A percentile compares a stretch with the other conserved stretches of the same genome.
These are phyloP conservation scores for Protobothrops mucrosquamatus DNA, from an alignment of 2,113 vertebrate species.

Conservation along the genomic window DNA sequence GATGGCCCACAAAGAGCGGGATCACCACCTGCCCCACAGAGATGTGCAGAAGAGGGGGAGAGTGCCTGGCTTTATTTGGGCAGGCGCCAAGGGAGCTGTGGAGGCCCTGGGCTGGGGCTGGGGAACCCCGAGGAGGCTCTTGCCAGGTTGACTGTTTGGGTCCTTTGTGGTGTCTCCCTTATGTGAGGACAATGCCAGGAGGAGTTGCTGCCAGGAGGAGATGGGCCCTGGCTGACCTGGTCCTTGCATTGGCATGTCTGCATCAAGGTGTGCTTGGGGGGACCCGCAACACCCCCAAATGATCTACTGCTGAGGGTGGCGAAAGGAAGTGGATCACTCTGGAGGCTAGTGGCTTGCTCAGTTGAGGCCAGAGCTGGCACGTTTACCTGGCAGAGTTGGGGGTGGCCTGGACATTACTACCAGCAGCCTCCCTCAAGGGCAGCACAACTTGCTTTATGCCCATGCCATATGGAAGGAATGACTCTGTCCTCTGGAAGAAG, in stretches of 20 bases:
- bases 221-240: background rate
- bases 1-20: conserved; percentile 71
- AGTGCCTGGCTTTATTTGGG: background rate
- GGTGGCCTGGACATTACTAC: too few species aligned
- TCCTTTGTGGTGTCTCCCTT: background rate
- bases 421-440: background rate
- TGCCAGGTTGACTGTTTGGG: background rate
- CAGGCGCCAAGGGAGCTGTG: background rate
- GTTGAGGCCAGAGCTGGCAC: background rate
- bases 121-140: background rate
- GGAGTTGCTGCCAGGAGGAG: background rate
- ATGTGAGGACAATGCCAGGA: background rate
- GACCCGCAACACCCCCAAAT: background rate
- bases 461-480: background rate
- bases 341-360: background rate
- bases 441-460: background rate
- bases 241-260: background rate
- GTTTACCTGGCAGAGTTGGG: too few species aligned
- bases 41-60: background rate
- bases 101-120: background rate
- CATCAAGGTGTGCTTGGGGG: background rate
- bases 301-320: background rate
- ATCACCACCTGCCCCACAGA: conserved; percentile 68
- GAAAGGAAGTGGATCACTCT: background rate
- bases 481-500: background rate